Conservation (phyloP, 2,797 vertebrate genomes). For the Centroberyx gerrardi region DNA sequence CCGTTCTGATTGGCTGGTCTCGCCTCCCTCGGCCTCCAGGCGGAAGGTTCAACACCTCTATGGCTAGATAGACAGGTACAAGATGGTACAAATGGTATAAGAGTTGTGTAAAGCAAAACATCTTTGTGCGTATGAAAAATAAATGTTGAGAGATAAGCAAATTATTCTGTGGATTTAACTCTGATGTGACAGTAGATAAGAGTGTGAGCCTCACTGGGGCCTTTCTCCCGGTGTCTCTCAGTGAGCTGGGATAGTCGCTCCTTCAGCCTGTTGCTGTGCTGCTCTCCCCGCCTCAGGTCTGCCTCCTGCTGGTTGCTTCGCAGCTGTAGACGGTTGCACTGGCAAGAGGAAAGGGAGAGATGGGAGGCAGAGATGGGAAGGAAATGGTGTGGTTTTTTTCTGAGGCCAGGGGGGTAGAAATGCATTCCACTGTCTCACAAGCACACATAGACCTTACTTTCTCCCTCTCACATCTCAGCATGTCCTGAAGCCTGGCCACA, state of each 20-base stretch:
- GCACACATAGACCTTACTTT: constrained; percentile 65
- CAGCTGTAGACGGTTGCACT: constrained; percentile 77
- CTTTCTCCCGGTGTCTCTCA: constrained; percentile 68
- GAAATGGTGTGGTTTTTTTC: background rate
- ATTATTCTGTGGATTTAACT: background rate
- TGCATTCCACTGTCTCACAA: background rate
- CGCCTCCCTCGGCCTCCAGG: constrained; percentile 57
- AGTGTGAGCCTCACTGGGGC: constrained; percentile 65
- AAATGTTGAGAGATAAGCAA: background rate
- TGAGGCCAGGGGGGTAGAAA: background rate
- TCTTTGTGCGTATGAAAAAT: background rate
- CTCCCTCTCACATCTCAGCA: constrained; percentile 72
- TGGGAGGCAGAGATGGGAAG: background rate
- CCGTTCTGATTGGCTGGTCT: constrained; percentile 45
- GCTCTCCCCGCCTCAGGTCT: constrained; percentile 79
- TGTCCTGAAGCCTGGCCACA: constrained; percentile 76
- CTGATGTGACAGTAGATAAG: background rate
- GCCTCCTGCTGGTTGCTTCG: constrained; percentile 76
- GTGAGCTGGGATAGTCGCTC: constrained; percentile 76
- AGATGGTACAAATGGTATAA: no score
- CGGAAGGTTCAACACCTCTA: constrained; percentile 79
- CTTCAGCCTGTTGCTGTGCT: constrained; percentile 73
- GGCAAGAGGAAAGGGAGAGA: background rate
- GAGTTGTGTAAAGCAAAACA: no score
- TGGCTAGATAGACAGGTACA: constrained; percentile 62